These are phyloP conservation scores for Pyrgus malvae DNA, from an alignment of 2,888 invertebrate genomes.

Conservation along the genomic window DNA sequence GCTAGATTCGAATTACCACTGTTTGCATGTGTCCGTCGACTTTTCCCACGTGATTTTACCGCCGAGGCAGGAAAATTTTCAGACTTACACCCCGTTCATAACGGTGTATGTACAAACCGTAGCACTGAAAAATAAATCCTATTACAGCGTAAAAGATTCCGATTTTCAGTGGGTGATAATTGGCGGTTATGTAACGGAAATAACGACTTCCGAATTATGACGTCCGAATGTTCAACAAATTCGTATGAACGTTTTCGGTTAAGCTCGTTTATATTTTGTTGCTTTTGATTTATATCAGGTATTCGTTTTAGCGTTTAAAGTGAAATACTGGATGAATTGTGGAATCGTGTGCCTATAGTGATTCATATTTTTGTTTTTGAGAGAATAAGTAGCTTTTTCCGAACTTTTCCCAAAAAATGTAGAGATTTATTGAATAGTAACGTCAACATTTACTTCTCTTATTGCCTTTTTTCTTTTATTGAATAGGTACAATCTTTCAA, in stretches of 20 bases:
- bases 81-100: not conserved
- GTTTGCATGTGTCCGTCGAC: slow-evolving; percentile 23
- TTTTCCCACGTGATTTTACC: slow-evolving; percentile 22
- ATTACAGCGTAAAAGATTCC: not conserved
- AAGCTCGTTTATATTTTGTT: slow-evolving; percentile 7
- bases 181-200: not conserved
- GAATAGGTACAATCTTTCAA: too few species aligned
- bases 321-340: not conserved
- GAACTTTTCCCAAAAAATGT: too few species aligned
- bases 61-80: slow-evolving; percentile 22
- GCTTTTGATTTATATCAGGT: not conserved
- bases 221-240: slow-evolving; percentile 22
- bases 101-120: not conserved
- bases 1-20: slow-evolving; percentile 25
- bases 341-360: too few species aligned
- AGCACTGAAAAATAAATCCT: slow-evolving; percentile 2
- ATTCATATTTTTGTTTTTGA: too few species aligned
- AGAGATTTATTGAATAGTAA: too few species aligned
- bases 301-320: not conserved
- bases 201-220: slow-evolving; percentile 14
- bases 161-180: not conserved
- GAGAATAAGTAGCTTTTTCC: too few species aligned
- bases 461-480: too few species aligned
- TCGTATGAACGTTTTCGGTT: slow-evolving; percentile 25
- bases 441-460: too few species aligned